Evolutionary conservation across 2,888 invertebrate species (phyloP).

Genomic region (Pocota personata): DNA sequence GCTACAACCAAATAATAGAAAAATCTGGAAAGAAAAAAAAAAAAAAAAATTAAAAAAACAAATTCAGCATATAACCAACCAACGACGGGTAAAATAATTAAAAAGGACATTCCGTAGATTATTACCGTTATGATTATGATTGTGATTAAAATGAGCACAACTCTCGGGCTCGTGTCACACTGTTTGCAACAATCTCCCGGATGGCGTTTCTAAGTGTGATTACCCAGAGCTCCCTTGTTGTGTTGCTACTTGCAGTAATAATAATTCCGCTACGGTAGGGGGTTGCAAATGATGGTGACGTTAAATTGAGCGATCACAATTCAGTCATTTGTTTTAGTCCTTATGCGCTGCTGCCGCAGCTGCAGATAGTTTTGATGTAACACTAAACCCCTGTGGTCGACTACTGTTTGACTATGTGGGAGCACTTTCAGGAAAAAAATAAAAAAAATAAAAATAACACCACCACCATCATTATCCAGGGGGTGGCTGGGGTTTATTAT

Average conservation of each 20-base stretch:
- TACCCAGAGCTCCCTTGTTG: constrained; percentile 20
- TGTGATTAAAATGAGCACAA: constrained; percentile 26
- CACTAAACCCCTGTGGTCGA: constrained; percentile 28
- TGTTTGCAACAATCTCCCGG: constrained; percentile 16
- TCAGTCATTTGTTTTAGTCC: constrained; percentile 63
- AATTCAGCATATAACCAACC: background rate
- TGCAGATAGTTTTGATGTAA: constrained; percentile 55
- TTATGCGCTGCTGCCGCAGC: constrained; percentile 20
- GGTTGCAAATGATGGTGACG: constrained; percentile 59
- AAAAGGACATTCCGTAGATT: constrained; percentile 34
- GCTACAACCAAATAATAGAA: background rate
- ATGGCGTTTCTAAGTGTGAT: constrained; percentile 32
- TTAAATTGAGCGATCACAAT: constrained; percentile 72
- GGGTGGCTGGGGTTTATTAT: constrained; percentile 41
- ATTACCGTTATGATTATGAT: constrained; percentile 40
- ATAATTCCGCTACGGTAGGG: constrained; percentile 33
- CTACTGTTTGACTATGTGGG: background rate
- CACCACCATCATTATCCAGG: background rate
- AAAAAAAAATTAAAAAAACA: background rate
- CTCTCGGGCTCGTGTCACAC: background rate
- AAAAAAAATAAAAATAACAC: background rate
- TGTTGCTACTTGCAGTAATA: constrained; percentile 50
- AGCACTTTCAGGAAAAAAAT: background rate
- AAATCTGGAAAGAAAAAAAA: too few relatives aligned
- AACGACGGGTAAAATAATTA: constrained; percentile 40